Evolutionary conservation across 2,113 vertebrate genomes (phyloP), one percentile per base, ranked within the genome.

Genomic region (Donacobius atricapilla): DNA sequence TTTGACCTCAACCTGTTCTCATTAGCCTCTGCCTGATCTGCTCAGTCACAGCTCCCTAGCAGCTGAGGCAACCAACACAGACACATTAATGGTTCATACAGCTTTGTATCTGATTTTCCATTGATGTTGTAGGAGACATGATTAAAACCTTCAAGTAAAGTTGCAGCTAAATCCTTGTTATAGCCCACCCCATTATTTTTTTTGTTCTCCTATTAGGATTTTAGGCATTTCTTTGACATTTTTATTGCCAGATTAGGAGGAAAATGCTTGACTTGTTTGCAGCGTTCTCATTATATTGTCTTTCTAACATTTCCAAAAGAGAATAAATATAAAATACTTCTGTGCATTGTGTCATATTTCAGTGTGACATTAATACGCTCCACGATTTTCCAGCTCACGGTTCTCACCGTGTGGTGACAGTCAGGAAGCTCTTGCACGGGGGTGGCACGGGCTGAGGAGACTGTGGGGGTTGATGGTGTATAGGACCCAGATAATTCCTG

Each of bases 241-340:
- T 97, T 98, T 97, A 97, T 97, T 97, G 97, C 96, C 96, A 93
- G 95, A 97, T 98, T 97, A 97, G 97, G 88, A 98, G 94, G 97
- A 96, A 97, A 98, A 97, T 79, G 97, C 95, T 97, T 96, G 72
- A 94, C 96, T 97, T 79, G 94, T 98, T 98, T 98, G 97, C 98
- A 96, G 69, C 73, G 25, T 94, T 97, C 97, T 97, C 97, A 98
- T 98, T 98, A 98, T 97, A 92, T 96, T 96, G 97, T 96, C 97
- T 97, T 98, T 98, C 97, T 97, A 98, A 98, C 95, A 94, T 96
- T 98, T 96, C 97, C 94, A 91, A 96, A 98, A 96, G 96, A 97
- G 96, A 97, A 97, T 97, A 98, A 97, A 95, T 97, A 96, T 96
- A 96, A 98, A 98, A 94, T 93, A 96, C 94, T 97, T 97, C 87